Conservation (phyloP, 2,797 vertebrate species). For the Melanotaenia nigrans region DNA sequence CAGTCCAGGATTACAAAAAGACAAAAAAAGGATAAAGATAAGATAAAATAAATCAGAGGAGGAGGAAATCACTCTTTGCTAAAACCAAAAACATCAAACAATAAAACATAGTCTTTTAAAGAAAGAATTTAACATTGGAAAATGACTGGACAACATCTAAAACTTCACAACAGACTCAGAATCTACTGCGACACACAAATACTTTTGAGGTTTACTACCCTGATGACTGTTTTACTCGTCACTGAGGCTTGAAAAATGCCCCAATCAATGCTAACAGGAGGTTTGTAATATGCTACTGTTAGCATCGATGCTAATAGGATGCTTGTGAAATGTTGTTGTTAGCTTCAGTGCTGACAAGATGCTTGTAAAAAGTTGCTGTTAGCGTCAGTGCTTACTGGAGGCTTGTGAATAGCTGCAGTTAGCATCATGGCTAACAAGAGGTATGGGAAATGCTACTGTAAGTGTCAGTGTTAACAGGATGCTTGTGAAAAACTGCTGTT, state of each 20-base stretch:
- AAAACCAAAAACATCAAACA: constrained; percentile 28
- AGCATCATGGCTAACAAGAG: too few relatives aligned
- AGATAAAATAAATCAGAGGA: not conserved
- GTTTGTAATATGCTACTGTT: too few relatives aligned
- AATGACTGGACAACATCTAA: constrained; percentile 60
- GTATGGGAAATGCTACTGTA: too few relatives aligned
- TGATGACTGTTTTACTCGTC: not conserved
- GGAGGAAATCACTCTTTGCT: constrained; percentile 12
- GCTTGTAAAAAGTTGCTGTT: too few relatives aligned
- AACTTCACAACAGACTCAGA: constrained; percentile 51
- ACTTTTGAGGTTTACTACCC: constrained; percentile 32
- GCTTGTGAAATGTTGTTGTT: too few relatives aligned
- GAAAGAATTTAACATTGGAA: constrained; percentile 35
- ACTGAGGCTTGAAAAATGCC: not conserved
- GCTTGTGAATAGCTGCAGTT: too few relatives aligned
- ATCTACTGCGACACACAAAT: constrained; percentile 53
- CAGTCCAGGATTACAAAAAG: constrained; percentile 59
- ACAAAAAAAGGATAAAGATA: not conserved
- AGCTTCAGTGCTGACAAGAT: too few relatives aligned
- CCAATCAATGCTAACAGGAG: too few relatives aligned
- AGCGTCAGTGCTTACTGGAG: too few relatives aligned
- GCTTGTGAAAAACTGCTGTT: too few relatives aligned
- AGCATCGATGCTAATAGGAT: too few relatives aligned
- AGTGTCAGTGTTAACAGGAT: too few relatives aligned
- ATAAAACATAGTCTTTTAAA: constrained; percentile 20